Evolutionary conservation across 2,888 invertebrate species (phyloP), one percentile per base, ranked within the genome.

Genomic region (Scrobipalpa costella): DNA sequence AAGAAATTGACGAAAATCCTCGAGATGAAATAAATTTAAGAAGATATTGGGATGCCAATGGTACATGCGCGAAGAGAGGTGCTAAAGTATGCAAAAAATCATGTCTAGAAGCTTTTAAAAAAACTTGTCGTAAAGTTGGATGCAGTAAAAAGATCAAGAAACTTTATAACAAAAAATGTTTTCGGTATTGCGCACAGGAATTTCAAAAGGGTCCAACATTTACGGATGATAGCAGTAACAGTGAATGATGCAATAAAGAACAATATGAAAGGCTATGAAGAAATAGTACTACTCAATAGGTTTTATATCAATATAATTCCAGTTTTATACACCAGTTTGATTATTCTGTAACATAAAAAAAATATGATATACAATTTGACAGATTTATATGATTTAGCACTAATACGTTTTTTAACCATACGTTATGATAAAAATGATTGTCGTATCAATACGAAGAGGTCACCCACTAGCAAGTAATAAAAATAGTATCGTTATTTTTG

Each of bases 11-110:
- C 9, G n/a, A 6, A n/a, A 33, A 27, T 27, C 11, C n/a, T 34
- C 13, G 15, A 55, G n/a, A 33, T 27, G 9, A 34, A 55, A 34
- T 34, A n/a, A 40, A 17, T 34, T 58, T 36, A n/a, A 66, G 70
- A 65, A 68, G 58, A 19, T 57, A 34, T 2, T 69, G 67, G 67
- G 66, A 62, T 13, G 36, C 63, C n/a, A 52, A 36, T 34, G 34
- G 34, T 15, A 15, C 55, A 2, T 70, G 67, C 65, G 65, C 57
- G 9, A 36, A 62, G 11, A 69, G 57, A 44, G 71, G 68, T 1
- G 58, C 57, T 0, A 76, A 68, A 63, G 21, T 64, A 13, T 86
- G 86, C 55, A 64, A 2, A 6, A 73, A 66, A 27, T 80, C 83
- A 0, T 85, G 85, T 55, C 62, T 62, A 2, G 66, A 63, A 0